phyloP scores from a whole-genome alignment of 2,797 vertebrate species.

The Anabas testudineus region DNA sequence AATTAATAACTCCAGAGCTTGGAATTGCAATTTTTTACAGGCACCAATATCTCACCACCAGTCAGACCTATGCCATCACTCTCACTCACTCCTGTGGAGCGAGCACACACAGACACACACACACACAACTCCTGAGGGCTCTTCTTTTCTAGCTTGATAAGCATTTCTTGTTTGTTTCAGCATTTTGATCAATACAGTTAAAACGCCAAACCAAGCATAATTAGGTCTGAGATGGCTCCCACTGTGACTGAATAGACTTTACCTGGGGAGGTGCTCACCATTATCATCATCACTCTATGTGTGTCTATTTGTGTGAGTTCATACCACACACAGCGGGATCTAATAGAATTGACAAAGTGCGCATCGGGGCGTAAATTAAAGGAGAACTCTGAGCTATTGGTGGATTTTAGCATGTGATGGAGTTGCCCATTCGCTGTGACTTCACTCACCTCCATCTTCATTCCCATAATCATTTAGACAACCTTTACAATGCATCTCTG shows the following conservation, averaged over 20 bases:
- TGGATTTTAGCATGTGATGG: slow-evolving; percentile 76
- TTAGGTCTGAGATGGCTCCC: slow-evolving; percentile 74
- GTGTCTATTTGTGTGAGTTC: slow-evolving; percentile 44
- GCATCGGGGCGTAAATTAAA: slow-evolving; percentile 70
- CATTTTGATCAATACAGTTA: slow-evolving; percentile 79
- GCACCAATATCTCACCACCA: slow-evolving; percentile 73
- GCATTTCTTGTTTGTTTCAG: slow-evolving; percentile 80
- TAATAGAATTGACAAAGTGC: slow-evolving; percentile 81
- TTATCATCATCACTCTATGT: slow-evolving; percentile 67
- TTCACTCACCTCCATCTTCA: slow-evolving; percentile 71
- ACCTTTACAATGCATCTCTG: slow-evolving; percentile 78
- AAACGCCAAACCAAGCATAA: slow-evolving; percentile 79
- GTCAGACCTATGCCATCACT: slow-evolving; percentile 67
- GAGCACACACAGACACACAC: slow-evolving; percentile 2
- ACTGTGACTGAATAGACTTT: slow-evolving; percentile 70
- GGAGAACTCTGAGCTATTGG: slow-evolving; percentile 69
- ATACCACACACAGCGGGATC: slow-evolving; percentile 61
- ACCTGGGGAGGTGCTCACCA: slow-evolving; percentile 69
- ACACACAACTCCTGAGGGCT: slow-evolving; percentile 56
- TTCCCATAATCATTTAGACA: slow-evolving; percentile 79
- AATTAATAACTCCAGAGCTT: slow-evolving; percentile 81
- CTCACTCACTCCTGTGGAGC: slow-evolving; percentile 61
- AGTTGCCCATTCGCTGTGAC: slow-evolving; percentile 55
- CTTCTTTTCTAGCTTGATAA: slow-evolving; percentile 75
- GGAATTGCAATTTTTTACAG: slow-evolving; percentile 76